Percentiles rank a stretch among this genome's conserved stretches.
Conservation (phyloP, 2,888 invertebrate genomes). For the Chloromyia formosa region DNA sequence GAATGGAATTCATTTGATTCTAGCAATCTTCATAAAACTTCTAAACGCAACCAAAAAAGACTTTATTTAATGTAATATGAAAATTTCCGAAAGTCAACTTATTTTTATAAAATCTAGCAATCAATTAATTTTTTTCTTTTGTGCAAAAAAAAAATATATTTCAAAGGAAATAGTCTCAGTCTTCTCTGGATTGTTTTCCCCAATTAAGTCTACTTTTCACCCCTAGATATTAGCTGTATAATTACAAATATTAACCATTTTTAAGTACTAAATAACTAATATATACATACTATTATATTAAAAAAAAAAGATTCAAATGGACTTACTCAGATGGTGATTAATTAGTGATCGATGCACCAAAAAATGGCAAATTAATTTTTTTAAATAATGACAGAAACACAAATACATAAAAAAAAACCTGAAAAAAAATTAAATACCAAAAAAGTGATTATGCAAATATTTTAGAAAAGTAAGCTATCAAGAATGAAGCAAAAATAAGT, state of each 20-base stretch:
- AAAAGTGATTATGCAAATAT: conserved; percentile 39
- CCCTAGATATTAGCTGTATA: conserved; percentile 23
- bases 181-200: no score
- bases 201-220: conserved; percentile 7
- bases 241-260: conserved; percentile 22
- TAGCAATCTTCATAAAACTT: no score
- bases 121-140: conserved; percentile 9
- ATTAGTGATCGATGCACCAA: conserved; percentile 42
- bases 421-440: conserved; percentile 1
- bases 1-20: no score
- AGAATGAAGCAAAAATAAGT: conserved; percentile 14
- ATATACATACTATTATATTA: not conserved
- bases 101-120: not conserved
- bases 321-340: conserved; percentile 43
- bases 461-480: conserved; percentile 40
- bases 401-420: not conserved
- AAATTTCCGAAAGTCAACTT: no score
- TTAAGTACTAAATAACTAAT: conserved; percentile 27
- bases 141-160: no score
- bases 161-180: no score
- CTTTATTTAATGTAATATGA: no score
- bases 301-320: conserved; percentile 12
- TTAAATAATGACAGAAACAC: no score
- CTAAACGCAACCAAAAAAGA: no score
- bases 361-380: conserved; percentile 31